These are phyloP conservation scores for Idaea biselata DNA, from an alignment of 2,888 invertebrate genomes.

Conservation along the genomic window DNA sequence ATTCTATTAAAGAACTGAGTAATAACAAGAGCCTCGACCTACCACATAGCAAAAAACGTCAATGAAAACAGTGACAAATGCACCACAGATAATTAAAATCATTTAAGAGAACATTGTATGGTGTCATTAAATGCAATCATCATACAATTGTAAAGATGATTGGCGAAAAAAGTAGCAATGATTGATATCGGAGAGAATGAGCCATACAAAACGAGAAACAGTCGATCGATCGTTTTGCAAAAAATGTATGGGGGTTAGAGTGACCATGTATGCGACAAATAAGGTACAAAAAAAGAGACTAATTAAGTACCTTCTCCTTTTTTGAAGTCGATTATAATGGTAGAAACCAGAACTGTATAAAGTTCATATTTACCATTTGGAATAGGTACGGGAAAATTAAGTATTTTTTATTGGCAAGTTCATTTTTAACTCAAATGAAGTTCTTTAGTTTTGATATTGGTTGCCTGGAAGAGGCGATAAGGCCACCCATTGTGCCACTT, in stretches of 20 bases:
- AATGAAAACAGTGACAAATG: not conserved
- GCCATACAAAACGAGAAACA: not conserved
- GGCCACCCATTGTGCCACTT: too few relatives aligned
- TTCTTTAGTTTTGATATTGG: too few relatives aligned
- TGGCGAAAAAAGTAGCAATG: not conserved
- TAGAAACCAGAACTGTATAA: too few relatives aligned
- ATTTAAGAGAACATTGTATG: not conserved
- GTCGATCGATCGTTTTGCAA: not conserved
- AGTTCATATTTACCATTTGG: too few relatives aligned
- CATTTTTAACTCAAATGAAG: too few relatives aligned
- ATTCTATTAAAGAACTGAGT: not conserved
- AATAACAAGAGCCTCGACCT: not conserved
- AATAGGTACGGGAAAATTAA: too few relatives aligned
- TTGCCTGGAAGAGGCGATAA: too few relatives aligned
- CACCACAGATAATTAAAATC: not conserved
- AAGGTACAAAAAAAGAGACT: not conserved
- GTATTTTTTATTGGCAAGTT: too few relatives aligned
- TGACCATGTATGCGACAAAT: not conserved
- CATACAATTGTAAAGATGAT: constrained; percentile 1
- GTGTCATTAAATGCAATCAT: not conserved
- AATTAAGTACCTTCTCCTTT: too few relatives aligned
- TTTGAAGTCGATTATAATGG: too few relatives aligned
- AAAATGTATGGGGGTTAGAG: not conserved
- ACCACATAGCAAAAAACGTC: not conserved
- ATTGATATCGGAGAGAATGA: not conserved